Evolutionary conservation across 2,797 vertebrate species (phyloP).

Genomic region (Threskiornis aethiopicus): DNA sequence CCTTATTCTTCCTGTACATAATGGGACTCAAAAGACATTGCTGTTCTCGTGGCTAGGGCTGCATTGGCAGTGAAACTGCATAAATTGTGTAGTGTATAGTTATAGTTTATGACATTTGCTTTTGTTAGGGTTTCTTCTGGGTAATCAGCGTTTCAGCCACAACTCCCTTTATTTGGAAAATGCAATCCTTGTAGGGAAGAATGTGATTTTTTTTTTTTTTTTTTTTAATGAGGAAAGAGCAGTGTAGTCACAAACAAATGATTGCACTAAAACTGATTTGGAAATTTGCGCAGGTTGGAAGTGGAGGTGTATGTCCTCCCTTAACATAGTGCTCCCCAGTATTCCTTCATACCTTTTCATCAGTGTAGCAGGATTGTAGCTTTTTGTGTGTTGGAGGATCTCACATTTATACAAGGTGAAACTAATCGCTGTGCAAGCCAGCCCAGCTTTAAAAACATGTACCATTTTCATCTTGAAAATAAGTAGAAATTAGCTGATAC

Average conservation of each 20-base stretch:
- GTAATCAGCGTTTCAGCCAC: conserved; percentile 39
- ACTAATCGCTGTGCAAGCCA: not conserved
- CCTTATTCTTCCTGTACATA: not conserved
- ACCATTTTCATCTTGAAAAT: not conserved
- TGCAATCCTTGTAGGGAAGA: not conserved
- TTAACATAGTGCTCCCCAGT: not conserved
- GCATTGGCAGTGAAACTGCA: not conserved
- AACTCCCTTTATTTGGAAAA: conserved; percentile 3
- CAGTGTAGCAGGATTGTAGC: rapidly evolving
- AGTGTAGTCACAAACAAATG: not conserved
- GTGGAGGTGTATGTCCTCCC: not conserved
- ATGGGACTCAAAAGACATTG: conserved; percentile 39
- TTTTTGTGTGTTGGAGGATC: not conserved
- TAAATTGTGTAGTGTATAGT: not conserved
- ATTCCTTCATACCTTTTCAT: not conserved
- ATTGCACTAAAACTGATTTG: not conserved
- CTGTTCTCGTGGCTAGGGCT: not conserved
- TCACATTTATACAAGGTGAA: not conserved
- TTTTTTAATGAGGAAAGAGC: not conserved
- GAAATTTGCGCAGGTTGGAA: not conserved
- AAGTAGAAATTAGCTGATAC: not conserved
- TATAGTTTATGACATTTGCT: conserved; percentile 43
- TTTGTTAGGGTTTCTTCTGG: conserved; percentile 42
- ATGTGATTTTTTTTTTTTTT: not conserved
- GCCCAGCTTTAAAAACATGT: not conserved